Percentiles rank a stretch among this genome's conserved stretches.
These are phyloP conservation scores for Silurus glanis DNA, from an alignment of 2,113 vertebrate genomes.

Conservation along the genomic window DNA sequence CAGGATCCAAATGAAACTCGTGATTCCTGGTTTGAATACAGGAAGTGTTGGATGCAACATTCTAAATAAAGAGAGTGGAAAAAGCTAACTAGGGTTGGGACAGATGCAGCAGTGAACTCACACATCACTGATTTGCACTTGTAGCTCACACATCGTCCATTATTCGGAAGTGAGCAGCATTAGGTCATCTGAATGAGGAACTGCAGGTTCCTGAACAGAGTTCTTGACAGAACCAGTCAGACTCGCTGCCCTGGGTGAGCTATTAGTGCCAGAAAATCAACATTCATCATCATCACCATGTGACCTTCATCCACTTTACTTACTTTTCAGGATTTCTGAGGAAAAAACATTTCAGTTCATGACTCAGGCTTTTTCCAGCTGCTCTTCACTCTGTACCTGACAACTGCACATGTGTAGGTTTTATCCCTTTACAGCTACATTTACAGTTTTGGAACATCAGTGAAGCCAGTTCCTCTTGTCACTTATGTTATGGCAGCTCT, in stretches of 20 bases:
- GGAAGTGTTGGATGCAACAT: neutral
- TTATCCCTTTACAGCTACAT: neutral
- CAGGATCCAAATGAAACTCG: neutral
- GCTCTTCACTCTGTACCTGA: neutral
- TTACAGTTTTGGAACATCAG: neutral
- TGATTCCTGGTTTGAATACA: neutral
- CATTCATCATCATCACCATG: neutral
- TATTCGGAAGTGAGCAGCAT: neutral
- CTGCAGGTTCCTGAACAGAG: constrained; percentile 8
- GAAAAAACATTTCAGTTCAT: no score
- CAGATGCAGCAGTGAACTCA: neutral
- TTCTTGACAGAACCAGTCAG: constrained; percentile 4
- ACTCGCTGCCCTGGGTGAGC: neutral
- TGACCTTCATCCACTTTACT: neutral
- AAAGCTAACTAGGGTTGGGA: neutral
- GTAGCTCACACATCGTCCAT: neutral
- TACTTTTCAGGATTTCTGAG: no score
- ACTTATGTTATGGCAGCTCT: neutral
- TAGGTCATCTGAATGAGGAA: constrained; percentile 34
- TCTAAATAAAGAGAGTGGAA: neutral
- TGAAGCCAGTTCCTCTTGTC: neutral
- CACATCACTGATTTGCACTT: neutral
- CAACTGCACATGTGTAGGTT: neutral
- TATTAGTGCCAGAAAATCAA: neutral
- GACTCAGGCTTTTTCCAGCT: neutral